Evolutionary conservation across 2,888 invertebrate genomes (phyloP).

Genomic region (Hoplodrina blanda): DNA sequence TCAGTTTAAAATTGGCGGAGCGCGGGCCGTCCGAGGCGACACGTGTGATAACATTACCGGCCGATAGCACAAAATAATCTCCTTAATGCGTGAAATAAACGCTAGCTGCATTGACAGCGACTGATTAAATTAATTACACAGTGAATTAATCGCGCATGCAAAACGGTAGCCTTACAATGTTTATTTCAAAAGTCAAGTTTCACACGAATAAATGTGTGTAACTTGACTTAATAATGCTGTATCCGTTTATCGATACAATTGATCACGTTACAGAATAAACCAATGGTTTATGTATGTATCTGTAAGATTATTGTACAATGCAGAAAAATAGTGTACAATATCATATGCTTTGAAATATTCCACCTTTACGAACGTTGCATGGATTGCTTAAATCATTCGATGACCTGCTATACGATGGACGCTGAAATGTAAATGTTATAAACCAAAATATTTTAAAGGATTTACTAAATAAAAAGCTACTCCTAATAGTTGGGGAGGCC

Average conservation of each 20-base stretch:
- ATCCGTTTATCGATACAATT: constrained; percentile 3
- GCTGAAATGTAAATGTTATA: too few relatives aligned
- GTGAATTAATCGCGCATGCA: constrained; percentile 63
- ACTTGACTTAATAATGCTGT: constrained; percentile 26
- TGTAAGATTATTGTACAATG: too few relatives aligned
- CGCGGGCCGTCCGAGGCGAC: constrained; percentile 59
- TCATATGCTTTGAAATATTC: too few relatives aligned
- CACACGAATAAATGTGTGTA: constrained; percentile 16
- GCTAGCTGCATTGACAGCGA: constrained; percentile 68
- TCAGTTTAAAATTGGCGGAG: constrained; percentile 52
- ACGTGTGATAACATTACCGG: constrained; percentile 72
- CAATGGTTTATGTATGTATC: neutral
- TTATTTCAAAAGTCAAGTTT: constrained; percentile 35
- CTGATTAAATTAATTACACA: constrained; percentile 70
- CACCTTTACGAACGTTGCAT: too few relatives aligned
- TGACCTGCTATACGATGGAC: too few relatives aligned
- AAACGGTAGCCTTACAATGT: constrained; percentile 36
- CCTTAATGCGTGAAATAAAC: constrained; percentile 72
- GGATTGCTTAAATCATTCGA: too few relatives aligned
- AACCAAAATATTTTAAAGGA: too few relatives aligned
- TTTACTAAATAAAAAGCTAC: too few relatives aligned
- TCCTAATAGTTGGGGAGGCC: too few relatives aligned
- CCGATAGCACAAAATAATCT: constrained; percentile 74
- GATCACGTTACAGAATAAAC: neutral
- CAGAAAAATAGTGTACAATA: too few relatives aligned